Evolutionary conservation across 2,113 vertebrate genomes (phyloP).

Genomic region (Redunca redunca): DNA sequence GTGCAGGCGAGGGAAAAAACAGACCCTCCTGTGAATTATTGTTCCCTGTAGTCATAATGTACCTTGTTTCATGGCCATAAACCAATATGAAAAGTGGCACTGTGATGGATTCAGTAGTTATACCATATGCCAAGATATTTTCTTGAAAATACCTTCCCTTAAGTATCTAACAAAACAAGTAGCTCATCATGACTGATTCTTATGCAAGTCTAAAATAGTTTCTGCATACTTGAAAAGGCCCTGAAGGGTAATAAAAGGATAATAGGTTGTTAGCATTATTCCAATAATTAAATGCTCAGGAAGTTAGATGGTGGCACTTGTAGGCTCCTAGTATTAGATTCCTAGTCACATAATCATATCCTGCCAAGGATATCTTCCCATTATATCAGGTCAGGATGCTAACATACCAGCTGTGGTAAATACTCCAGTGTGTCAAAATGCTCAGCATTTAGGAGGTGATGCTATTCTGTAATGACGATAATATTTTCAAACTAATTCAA

Average conservation of each 20-base stretch:
- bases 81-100: conserved; percentile 62
- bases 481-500: neutral
- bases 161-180: conserved; percentile 40
- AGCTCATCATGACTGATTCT: neutral
- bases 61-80: conserved; percentile 64
- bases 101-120: conserved; percentile 59
- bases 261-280: conserved; percentile 23
- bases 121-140: conserved; percentile 56
- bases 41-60: conserved; percentile 44
- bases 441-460: neutral
- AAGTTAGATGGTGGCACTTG: neutral
- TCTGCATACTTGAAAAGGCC: neutral
- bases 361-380: neutral
- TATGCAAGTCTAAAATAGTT: neutral
- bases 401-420: neutral
- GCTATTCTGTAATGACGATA: neutral
- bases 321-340: neutral
- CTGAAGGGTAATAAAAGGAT: neutral
- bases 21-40: conserved; percentile 59
- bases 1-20: conserved; percentile 39
- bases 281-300: conserved; percentile 2
- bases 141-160: conserved; percentile 46
- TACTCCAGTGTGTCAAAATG: neutral
- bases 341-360: neutral
- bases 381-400: neutral